Evolutionary conservation across 2,113 vertebrate species (phyloP), one percentile per base, ranked within the genome.

Genomic region (Andinoacara biseriatus): DNA sequence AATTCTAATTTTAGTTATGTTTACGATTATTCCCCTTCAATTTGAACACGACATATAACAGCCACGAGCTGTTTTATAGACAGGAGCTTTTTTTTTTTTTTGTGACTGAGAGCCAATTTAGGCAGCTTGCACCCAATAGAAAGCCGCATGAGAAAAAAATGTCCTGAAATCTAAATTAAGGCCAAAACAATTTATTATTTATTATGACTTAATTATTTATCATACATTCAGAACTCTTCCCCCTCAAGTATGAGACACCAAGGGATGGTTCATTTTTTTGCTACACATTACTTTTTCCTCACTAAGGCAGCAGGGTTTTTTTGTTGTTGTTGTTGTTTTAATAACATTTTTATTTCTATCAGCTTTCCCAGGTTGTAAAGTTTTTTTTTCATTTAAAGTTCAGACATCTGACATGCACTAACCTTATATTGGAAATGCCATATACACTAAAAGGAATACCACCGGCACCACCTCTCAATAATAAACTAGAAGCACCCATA

Each of bases 141-240:
- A 20, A n/a, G 18, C 43, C 58, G 57, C 76, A 82, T 54, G 58
- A 84, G 82, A 76, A 60, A 82, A 82, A 77, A 77, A 86, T 72
- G 40, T 83, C 43, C 56, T 65, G 22, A 69, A 88, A 78, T 81
- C 74, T 88, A 92, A 89, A 86, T 85, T 49, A 80, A 88, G 88
- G 82, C 78, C n/a, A 81, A 60, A 78, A 78, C 60, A 61, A 56
- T 90, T 4, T 29, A 86, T 89, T 87, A 87, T 91, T 89, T 82
- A 90, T 87, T 60, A 72, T 74, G 18, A 52, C 82, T 90, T 15
- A 74, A 90, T 89, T 81, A 89, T 91, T 90, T 67, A 89, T 84
- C 26, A 24, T 58, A 67, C 81, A 84, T 90, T 90, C 81, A 81
- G 22, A 65, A 78, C 18, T 88, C 29, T 43, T 86, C 56, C 49